These are phyloP conservation scores for Epistrophe eligans DNA, from an alignment of 2,888 invertebrate genomes.

Conservation along the genomic window DNA sequence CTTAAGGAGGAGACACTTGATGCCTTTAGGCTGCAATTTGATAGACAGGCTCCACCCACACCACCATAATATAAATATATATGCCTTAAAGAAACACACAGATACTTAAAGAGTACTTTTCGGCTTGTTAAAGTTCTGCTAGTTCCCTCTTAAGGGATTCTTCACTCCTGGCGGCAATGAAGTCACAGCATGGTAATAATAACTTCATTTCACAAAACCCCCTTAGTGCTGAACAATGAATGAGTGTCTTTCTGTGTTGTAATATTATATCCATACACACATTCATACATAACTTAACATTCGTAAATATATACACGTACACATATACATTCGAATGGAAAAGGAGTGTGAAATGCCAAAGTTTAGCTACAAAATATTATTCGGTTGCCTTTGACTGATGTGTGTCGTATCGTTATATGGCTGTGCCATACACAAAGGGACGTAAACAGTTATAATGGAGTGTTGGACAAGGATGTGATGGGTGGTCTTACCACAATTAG, in stretches of 20 bases:
- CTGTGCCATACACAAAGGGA: not conserved
- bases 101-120: constrained; percentile 19
- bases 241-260: not conserved
- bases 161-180: constrained; percentile 27
- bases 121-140: constrained; percentile 41
- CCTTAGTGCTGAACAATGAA: constrained; percentile 13
- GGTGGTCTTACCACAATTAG: constrained; percentile 66
- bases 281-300: not conserved
- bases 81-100: constrained; percentile 43
- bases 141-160: constrained; percentile 48
- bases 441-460: constrained; percentile 37
- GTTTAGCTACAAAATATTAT: constrained; percentile 64
- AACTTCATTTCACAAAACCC: constrained; percentile 56
- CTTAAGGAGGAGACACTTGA: constrained; percentile 60
- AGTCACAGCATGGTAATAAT: constrained; percentile 61
- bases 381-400: constrained; percentile 61
- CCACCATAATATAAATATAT: no score
- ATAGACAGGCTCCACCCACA: constrained; percentile 46
- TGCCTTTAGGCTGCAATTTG: constrained; percentile 67
- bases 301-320: not conserved
- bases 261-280: not conserved
- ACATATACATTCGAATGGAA: not conserved
- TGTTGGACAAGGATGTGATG: constrained; percentile 63
- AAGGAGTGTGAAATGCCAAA: constrained; percentile 53
- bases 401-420: constrained; percentile 47